Conservation (phyloP, 2,113 vertebrate genomes). For the Spilogale gracilis region DNA sequence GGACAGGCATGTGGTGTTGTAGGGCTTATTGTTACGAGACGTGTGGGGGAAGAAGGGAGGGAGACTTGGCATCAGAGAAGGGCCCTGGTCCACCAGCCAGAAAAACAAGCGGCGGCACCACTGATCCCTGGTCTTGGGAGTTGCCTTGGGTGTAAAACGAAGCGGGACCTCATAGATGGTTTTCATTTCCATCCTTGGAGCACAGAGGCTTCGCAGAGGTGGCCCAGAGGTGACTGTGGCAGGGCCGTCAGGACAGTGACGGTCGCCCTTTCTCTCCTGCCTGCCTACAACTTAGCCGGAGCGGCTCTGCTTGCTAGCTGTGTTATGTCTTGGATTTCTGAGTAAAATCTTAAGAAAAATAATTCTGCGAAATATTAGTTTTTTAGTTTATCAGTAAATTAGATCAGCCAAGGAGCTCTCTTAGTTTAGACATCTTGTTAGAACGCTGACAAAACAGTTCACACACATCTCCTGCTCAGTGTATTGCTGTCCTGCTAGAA, state of each 20-base stretch:
- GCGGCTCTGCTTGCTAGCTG: not conserved
- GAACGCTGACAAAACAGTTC: not conserved
- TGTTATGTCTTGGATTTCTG: not conserved
- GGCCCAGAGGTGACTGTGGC: not conserved
- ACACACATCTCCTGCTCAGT: not conserved
- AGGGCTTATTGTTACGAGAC: not conserved
- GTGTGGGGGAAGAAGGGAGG: not conserved
- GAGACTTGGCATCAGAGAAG: not conserved
- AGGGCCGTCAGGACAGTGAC: not conserved
- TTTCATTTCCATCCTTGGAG: not conserved
- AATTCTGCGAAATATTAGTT: not conserved
- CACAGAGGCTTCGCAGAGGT: not conserved
- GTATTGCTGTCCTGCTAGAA: not conserved
- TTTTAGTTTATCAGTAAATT: not conserved
- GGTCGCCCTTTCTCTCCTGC: not conserved
- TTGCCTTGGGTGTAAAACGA: not conserved
- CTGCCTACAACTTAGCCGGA: not conserved
- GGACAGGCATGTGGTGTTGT: not conserved
- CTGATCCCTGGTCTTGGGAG: not conserved
- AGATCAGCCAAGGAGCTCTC: not conserved
- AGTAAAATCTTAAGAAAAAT: slow-evolving; percentile 33
- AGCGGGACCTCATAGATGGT: not conserved
- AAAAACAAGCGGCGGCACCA: not conserved
- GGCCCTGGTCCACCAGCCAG: not conserved
- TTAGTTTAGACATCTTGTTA: not conserved